Evolutionary conservation across 2,113 vertebrate genomes (phyloP), one percentile per base, ranked within the genome.

Genomic region (Neolamprologus falcicula): DNA sequence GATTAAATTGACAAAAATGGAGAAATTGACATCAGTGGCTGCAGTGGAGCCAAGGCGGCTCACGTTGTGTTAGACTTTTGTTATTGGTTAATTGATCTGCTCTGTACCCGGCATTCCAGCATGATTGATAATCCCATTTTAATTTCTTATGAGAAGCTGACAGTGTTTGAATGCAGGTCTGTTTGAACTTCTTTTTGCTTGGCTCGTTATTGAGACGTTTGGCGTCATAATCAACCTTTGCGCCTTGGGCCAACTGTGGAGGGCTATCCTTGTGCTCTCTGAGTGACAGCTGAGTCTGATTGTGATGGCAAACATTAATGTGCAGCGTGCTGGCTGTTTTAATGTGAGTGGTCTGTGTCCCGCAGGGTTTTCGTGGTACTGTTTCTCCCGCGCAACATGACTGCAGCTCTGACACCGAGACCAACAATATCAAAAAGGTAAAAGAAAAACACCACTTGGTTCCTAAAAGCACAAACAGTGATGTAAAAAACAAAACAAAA

Each of bases 361-460:
- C 76, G 12, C 94, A 97, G 97, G 95, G 96, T 93, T 97, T 96
- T 79, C 95, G 95, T 86, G 91, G 95, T 28, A 91, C 95, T 24
- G 92, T 94, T 54, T 95, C 96, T 79, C 92, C 95, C 68, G 92
- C 82, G 4, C 94, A 94, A 42, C 94, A 93, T 3, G 96, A 97
- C 78, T 95, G 92, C 57, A 93, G 88, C 91, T 95, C 95, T 12
- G 97, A 97, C 89, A 90, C 90, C 1, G 96, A 96, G 90, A 96
- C 91, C 79, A 93, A 91, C 91, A 94, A 85, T 78, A 92, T 96
- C 85, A 97, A 97, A 93, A 97, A 96, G 96, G 96, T 97, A 95
- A 90, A 84, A 59, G 4, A 35, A 45, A 86, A 31, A 61, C 11
- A 26, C 4, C 4, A 53, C 7, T 53, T 11, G 9, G 79, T 50